Base-by-base conservation (phyloP, 2,113 vertebrate species). In the Hydrochoerus hydrochaeris region DNA sequence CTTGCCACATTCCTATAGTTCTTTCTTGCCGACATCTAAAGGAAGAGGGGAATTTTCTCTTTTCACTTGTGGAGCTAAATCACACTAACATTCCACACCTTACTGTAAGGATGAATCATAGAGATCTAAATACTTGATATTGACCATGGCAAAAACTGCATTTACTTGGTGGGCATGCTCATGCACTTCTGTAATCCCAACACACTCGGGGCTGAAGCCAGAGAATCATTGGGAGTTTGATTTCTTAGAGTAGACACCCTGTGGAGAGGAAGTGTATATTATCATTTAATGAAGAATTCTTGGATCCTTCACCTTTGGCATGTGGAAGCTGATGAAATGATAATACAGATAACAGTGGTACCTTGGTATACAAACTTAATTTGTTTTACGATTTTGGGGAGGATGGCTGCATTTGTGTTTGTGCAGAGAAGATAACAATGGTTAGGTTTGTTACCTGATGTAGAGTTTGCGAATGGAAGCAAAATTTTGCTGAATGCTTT, bases 51-150 rank as follows among this genome's bases (percentile, higher is more conserved):
- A 60, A 28, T 73, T 91, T 96, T 71, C 80, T 58, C 44, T 57
- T 94, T 89, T 89, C 57, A 83, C 44, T 41, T 96, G 92, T 65
- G 78, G 67, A n/a, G 49, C 65, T 82, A 46, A 91, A 24, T 11
- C 14, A 12, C 3, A 19, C 14, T 58, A 63, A 7, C 26, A 85
- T 78, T 62, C 65, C 12, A 88, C 7, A 49, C 11, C 32, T 16
- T 88, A 78, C 77, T 62, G 58, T 88, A 38, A 52, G 10, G 67
- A 63, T 52, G 20, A 92, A n/a, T 86, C 62, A 85, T 38, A n/a
- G 17, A 80, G 54, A 62, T 71, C 8, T 95, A 80, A 85, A 38
- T 71, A 54, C 7, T 85, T 88, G 28, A n/a, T 78, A 30, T 22
- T 71, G 35, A 67, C 41, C 73, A 7, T 13, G 46, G 32, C 54